phyloP scores from a whole-genome alignment of 1,140 invertebrate species.

The Apis dorsata region DNA sequence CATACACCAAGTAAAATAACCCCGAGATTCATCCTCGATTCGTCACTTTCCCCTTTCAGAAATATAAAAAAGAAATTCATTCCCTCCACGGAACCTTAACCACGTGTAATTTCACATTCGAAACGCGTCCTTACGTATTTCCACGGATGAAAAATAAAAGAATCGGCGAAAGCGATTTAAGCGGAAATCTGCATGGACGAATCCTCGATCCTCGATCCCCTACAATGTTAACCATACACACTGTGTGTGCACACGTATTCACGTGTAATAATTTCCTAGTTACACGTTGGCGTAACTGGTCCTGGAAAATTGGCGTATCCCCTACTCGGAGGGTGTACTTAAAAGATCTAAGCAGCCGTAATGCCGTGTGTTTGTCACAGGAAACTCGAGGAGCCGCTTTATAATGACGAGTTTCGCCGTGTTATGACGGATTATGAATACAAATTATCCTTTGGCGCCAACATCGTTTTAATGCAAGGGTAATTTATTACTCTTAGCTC shows the following conservation, averaged over 20 bases:
- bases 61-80: neutral
- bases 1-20: neutral
- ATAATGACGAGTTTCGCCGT: conserved; percentile 16
- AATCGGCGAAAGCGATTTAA: neutral
- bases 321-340: neutral
- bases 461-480: conserved; percentile 20
- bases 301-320: neutral
- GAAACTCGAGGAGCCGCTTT: neutral
- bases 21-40: neutral
- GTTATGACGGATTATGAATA: conserved; percentile 36
- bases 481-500: conserved; percentile 36
- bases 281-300: neutral
- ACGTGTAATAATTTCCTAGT: neutral
- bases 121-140: neutral
- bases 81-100: neutral
- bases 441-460: conserved; percentile 38
- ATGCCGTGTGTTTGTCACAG: conserved; percentile 25
- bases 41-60: neutral
- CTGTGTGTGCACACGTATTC: neutral
- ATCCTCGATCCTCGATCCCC: neutral
- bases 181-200: neutral
- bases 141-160: neutral
- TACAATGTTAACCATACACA: neutral
- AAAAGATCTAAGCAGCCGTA: neutral
- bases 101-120: neutral